Evolutionary conservation across 23 tunicate species (phyloP), one percentile per base, ranked within the genome.

Genomic region (Botrylloides violaceus): DNA sequence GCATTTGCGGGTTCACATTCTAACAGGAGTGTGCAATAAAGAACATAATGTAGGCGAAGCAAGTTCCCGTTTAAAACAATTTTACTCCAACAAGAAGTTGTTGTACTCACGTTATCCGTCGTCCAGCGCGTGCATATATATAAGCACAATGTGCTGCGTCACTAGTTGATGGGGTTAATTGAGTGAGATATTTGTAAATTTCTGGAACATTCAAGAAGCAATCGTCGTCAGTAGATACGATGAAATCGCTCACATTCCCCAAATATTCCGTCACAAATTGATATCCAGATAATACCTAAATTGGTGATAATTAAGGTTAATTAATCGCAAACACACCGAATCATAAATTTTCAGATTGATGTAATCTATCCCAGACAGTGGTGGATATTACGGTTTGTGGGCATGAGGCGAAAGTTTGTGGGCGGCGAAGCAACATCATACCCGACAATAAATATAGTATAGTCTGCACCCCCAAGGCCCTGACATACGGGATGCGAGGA

Each of bases 211-310:
- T 82, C 28, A 82, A 50, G 65, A 61, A 71, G 59, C 96, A 88
- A 70, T 88, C 96, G 66, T 88, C 96, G 71, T 88, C 96, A 4
- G 88, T 82, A 19, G 88, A 77, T 61, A 76, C 75, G 77, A 19
- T 81, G 64, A 31, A 88, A n/a, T 82, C 80, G 58, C 88, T 88
- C 50, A 43, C 77, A 72, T 81, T 70, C 49, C 88, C 84, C 9
- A 73, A 9, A 21, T 72, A 49, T 20, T 65, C 58, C 6, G 61
- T 38, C 5, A 88, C 65, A 80, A 72, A 82, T 39, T 88, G 88
- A 58, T 83, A 70, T 20, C 78, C 73, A 32, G 82, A 65, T 34
- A 88, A 58, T n/a, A 81, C 88, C 80, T 88, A 0, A 0, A 50
- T 27, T 29, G 24, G 20, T 32, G 26, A 49, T 20, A 21, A 9